Conservation (phyloP, 2,113 vertebrate species). For the Alosa alosa region DNA sequence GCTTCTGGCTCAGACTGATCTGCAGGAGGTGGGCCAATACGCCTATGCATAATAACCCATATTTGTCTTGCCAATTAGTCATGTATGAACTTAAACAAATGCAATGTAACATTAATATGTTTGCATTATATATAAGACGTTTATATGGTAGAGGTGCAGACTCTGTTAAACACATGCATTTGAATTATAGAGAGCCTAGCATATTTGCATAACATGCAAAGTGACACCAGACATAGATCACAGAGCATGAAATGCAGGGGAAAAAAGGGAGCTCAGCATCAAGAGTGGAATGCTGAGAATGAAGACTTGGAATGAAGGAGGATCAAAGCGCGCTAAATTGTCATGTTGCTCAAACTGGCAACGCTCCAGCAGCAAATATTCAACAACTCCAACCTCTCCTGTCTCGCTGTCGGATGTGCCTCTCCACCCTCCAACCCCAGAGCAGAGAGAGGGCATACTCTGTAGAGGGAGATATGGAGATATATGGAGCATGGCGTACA, state of each 20-base stretch:
- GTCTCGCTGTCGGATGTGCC: background rate
- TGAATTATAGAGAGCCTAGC: background rate
- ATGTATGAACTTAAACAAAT: too few species aligned
- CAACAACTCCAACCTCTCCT: background rate
- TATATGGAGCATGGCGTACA: conserved; percentile 16
- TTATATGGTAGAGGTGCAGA: background rate
- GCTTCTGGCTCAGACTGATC: background rate
- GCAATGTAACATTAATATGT: too few species aligned
- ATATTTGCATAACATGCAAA: background rate
- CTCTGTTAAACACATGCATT: background rate
- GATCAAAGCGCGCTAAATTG: background rate
- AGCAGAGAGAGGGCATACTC: background rate
- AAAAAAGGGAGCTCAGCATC: background rate
- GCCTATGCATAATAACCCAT: background rate
- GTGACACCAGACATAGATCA: background rate
- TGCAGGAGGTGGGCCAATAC: background rate
- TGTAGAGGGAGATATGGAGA: conserved; percentile 32
- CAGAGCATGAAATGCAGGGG: background rate
- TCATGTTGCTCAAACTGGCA: background rate
- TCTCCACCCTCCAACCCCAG: background rate
- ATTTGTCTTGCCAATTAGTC: background rate
- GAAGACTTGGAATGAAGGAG: background rate
- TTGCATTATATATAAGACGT: background rate
- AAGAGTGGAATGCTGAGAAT: background rate
- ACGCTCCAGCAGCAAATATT: background rate